Percentiles rank a stretch among this genome's conserved stretches.
phyloP scores from a whole-genome alignment of 2,797 vertebrate genomes.

The Labroides dimidiatus region DNA sequence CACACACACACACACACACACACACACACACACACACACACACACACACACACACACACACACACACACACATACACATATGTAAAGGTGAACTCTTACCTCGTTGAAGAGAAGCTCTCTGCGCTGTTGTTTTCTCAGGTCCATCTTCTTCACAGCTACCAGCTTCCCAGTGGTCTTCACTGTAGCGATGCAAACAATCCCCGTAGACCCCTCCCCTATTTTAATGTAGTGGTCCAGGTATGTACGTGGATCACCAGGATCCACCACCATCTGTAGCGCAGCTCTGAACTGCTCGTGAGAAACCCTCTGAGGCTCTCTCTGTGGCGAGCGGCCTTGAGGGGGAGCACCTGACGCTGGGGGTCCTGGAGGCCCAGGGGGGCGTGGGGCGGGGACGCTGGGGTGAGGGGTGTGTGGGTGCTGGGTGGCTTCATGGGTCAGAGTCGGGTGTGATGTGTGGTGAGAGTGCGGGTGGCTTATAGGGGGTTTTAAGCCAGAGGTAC shows the following conservation, averaged over 20 bases:
- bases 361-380: constrained; percentile 53
- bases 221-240: constrained; percentile 98
- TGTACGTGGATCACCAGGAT: constrained; percentile 91
- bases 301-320: constrained; percentile 92
- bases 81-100: constrained; percentile 70
- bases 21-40: no score
- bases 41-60: no score
- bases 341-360: constrained; percentile 39
- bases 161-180: constrained; percentile 90
- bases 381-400: constrained; percentile 72
- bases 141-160: constrained; percentile 98
- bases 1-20: no score
- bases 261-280: constrained; percentile 96
- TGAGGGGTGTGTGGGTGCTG: constrained; percentile 74
- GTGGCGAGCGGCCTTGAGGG: constrained; percentile 84
- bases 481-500: constrained; percentile 66
- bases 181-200: constrained; percentile 94
- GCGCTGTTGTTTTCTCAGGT: constrained; percentile 94
- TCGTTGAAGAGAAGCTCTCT: constrained; percentile 96
- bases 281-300: constrained; percentile 98
- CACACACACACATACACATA: no score
- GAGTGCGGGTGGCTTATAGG: constrained; percentile 70
- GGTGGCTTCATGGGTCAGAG: constrained; percentile 70
- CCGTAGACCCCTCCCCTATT: constrained; percentile 96
- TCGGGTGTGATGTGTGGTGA: constrained; percentile 83